Conservation (phyloP, 1,140 invertebrate species). For the Colletes latitarsis region DNA sequence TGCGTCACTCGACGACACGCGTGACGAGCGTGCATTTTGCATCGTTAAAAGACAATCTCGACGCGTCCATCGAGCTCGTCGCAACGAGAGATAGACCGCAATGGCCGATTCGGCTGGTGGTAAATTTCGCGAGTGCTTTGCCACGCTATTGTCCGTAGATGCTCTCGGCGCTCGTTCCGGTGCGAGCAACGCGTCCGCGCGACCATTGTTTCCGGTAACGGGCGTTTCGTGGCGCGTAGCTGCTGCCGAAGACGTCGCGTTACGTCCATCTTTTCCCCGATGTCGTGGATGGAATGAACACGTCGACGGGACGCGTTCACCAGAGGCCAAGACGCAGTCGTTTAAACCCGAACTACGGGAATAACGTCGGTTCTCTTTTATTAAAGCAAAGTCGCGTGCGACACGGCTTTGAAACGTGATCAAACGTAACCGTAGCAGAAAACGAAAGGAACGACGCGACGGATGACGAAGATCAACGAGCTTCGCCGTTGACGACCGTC, state of each 20-base stretch:
- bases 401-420: conserved; percentile 70
- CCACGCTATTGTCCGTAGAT: conserved; percentile 1
- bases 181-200: background rate
- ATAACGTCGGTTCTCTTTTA: conserved; percentile 69
- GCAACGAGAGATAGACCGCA: conserved; percentile 6
- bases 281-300: background rate
- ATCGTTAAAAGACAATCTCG: conserved; percentile 30
- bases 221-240: conserved; percentile 12
- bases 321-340: conserved; percentile 7
- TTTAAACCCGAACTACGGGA: conserved; percentile 43
- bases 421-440: conserved; percentile 67
- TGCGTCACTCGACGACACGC: conserved; percentile 22
- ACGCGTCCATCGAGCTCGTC: conserved; percentile 4
- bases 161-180: background rate
- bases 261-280: background rate
- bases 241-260: conserved; percentile 2
- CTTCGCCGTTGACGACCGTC: conserved; percentile 20
- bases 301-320: background rate
- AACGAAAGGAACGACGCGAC: conserved; percentile 60
- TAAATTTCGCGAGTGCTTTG: background rate
- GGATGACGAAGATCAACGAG: conserved; percentile 63
- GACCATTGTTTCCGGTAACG: conserved; percentile 33
- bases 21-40: conserved; percentile 18
- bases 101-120: background rate
- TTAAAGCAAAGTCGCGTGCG: conserved; percentile 58